These are phyloP conservation scores for Regulus satrapa DNA, from an alignment of 2,113 vertebrate species.

Conservation along the genomic window DNA sequence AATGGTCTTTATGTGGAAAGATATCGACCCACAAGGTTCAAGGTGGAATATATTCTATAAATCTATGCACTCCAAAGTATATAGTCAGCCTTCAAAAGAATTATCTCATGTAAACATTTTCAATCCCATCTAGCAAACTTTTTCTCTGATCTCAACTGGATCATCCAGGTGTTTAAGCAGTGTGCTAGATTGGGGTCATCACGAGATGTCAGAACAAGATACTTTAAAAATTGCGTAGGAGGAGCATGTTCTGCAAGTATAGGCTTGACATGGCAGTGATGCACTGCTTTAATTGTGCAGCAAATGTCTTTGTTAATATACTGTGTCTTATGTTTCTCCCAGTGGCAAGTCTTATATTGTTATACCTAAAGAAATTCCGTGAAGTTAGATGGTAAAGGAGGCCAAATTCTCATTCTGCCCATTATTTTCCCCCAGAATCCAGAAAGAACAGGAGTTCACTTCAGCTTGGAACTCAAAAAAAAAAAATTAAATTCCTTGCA, in stretches of 20 bases:
- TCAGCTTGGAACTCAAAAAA: neutral
- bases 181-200: neutral
- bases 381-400: neutral
- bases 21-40: neutral
- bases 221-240: neutral
- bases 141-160: neutral
- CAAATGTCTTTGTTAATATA: neutral
- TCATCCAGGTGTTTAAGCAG: neutral
- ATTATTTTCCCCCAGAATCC: neutral
- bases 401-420: neutral
- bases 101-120: neutral
- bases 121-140: neutral
- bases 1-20: neutral
- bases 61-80: neutral
- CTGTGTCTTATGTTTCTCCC: neutral
- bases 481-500: neutral
- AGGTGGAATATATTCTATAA: neutral
- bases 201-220: neutral
- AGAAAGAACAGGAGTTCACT: neutral
- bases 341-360: neutral
- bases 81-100: neutral
- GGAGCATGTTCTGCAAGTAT: neutral
- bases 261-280: neutral
- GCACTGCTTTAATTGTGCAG: neutral
- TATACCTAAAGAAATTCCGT: neutral